Base-by-base conservation (phyloP, 2,888 invertebrate genomes). In the Marasmarcha lunaedactyla region DNA sequence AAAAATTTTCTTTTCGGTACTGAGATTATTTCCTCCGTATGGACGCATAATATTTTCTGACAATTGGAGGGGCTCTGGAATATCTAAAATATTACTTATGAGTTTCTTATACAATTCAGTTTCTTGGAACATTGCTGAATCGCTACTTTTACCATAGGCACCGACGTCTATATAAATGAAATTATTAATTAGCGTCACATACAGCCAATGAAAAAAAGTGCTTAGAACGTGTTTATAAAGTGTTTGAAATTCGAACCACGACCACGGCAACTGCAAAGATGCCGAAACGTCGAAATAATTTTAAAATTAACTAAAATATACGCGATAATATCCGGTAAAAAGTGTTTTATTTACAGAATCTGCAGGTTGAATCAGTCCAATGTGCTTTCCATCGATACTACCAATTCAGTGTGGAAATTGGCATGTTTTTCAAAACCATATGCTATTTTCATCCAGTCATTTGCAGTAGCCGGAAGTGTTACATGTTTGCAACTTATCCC, bases 301-400 rank as follows among this genome's bases (percentile, higher is more conserved):
- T n/a, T n/a, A n/a, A n/a, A n/a, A n/a, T n/a, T n/a, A n/a, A n/a
- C n/a, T n/a, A n/a, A n/a, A n/a, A n/a, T n/a, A n/a, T n/a, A n/a
- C n/a, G n/a, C n/a, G n/a, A n/a, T n/a, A n/a, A n/a, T n/a, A n/a
- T n/a, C n/a, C n/a, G n/a, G n/a, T n/a, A n/a, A n/a, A n/a, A n/a
- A n/a, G n/a, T n/a, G n/a, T n/a, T n/a, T n/a, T n/a, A n/a, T n/a
- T n/a, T n/a, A n/a, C n/a, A 48, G 43, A 48, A 37, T 48, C 27
- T 14, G 14, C 30, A 35, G 50, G 51, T 14, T 48, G 46, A 14
- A 44, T 42, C 12, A 55, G 34, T 37, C 48, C 42, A 6, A 57
- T 51, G 38, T 55, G 53, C 38, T 50, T 54, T 14, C 53, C 52
- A 39, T 54, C 51, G 10, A 52, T 30, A 25, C 52, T 50, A 33